Base-by-base conservation (phyloP, 1,140 invertebrate genomes). In the Camponotus vicinus region DNA sequence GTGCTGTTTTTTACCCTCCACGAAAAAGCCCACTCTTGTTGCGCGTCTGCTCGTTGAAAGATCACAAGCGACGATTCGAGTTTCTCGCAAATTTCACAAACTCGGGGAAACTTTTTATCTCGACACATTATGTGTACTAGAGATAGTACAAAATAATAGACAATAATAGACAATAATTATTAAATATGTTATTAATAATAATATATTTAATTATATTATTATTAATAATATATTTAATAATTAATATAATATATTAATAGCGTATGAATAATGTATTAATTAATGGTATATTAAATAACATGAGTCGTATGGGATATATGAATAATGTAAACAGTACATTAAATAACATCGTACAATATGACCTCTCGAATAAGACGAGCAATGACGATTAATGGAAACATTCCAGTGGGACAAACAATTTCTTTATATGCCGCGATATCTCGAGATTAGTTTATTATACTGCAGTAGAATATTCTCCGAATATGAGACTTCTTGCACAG, bases 1-100 rank as follows among this genome's bases (percentile, higher is more conserved):
- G 67, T 27, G 37, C 3, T 59, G 57, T 21, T 52, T 59, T 4
- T 59, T 13, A 18, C 55, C 11, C 49, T 59, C 7, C 52, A 45
- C 27, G 27, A 9, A 37, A n/a, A 82, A 59, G 37, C 32, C 0
- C 67, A 32, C 21, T 70, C 37, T 59, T 37, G 52, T 71, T 27
- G 27, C 49, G 61, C 78, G 66, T 71, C 15, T 52, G 21, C 52
- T 71, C 27, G 52, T 82, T 59, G 40, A 73, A 40, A 82, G 27
- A 82, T 71, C 52, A 18, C 79, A 27, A 52, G 6, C 4, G 45
- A 70, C 49, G n/a, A 40, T 69, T 55, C 27, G 18, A 11, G 8
- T 64, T 49, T 37, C 13, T 13, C 45, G 63, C 63, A 34, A 70
- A 70, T 32, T 13, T 27, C 8, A 37, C 9, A 21, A 69, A n/a